Evolutionary conservation across 2,888 invertebrate genomes (phyloP).

Genomic region (Ophioninae sp.): DNA sequence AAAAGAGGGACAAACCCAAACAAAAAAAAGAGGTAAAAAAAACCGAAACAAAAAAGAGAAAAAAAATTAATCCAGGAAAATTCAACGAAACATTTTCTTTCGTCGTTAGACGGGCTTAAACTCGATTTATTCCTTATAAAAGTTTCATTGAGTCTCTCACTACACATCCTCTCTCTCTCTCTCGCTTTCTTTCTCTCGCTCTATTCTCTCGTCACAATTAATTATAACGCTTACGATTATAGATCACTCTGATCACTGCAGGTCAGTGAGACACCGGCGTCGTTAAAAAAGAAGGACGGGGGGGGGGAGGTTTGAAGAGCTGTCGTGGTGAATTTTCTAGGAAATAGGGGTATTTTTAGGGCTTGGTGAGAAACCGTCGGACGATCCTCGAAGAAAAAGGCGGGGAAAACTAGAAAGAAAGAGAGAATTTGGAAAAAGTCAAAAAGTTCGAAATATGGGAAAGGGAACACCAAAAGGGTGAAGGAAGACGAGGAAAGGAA

Average conservation of each 20-base stretch:
- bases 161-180: conserved; percentile 3
- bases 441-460: too few relatives aligned
- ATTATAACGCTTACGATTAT: conserved; percentile 71
- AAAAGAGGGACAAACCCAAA: not conserved
- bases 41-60: not conserved
- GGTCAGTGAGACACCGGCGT: conserved; percentile 25
- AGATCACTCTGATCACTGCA: conserved; percentile 66
- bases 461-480: too few relatives aligned
- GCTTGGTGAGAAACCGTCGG: not conserved
- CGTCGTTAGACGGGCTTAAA: conserved; percentile 19
- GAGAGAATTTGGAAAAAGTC: too few relatives aligned
- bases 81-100: conserved; percentile 2
- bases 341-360: not conserved
- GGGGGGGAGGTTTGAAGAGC: not conserved
- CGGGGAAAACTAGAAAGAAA: too few relatives aligned
- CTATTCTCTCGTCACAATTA: conserved; percentile 35
- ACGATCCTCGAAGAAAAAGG: too few relatives aligned
- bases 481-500: too few relatives aligned
- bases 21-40: too few relatives aligned
- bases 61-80: not conserved
- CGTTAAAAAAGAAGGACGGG: conserved; percentile 4
- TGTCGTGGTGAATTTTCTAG: not conserved
- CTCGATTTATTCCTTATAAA: conserved; percentile 64
- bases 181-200: conserved; percentile 34
- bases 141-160: conserved; percentile 62